A percentile compares a stretch with the other conserved stretches of the same genome.
phyloP scores from a whole-genome alignment of 2,113 vertebrate species.

The Scopus umbretta region DNA sequence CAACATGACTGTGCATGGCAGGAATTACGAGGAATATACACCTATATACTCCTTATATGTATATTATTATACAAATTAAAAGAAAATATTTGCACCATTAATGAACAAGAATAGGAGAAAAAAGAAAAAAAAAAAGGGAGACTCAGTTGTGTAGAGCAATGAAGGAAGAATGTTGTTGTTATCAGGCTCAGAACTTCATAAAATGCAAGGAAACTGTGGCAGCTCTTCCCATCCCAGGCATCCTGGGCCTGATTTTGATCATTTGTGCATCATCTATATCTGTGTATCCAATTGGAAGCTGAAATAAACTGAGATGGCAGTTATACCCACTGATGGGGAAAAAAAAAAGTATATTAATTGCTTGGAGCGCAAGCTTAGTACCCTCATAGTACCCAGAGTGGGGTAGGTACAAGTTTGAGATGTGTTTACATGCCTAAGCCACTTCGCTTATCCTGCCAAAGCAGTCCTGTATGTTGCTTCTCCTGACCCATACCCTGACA shows the following conservation, averaged over 20 bases:
- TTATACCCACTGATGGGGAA: rapidly evolving
- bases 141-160: background rate
- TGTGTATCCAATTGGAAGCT: background rate
- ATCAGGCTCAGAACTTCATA: background rate
- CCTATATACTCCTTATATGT: background rate
- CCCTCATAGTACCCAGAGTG: background rate
- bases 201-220: background rate
- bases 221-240: background rate
- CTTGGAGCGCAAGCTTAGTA: background rate
- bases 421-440: background rate
- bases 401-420: rapidly evolving
- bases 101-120: background rate
- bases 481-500: background rate
- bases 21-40: background rate
- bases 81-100: background rate
- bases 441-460: background rate
- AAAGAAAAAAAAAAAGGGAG: background rate
- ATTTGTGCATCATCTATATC: background rate
- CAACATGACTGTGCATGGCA: background rate
- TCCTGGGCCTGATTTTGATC: background rate
- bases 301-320: background rate
- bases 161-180: background rate
- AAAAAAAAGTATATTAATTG: background rate
- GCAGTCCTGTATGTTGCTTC: background rate
- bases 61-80: background rate